Conservation (phyloP, 2,113 vertebrate genomes). For the Columba livia region DNA sequence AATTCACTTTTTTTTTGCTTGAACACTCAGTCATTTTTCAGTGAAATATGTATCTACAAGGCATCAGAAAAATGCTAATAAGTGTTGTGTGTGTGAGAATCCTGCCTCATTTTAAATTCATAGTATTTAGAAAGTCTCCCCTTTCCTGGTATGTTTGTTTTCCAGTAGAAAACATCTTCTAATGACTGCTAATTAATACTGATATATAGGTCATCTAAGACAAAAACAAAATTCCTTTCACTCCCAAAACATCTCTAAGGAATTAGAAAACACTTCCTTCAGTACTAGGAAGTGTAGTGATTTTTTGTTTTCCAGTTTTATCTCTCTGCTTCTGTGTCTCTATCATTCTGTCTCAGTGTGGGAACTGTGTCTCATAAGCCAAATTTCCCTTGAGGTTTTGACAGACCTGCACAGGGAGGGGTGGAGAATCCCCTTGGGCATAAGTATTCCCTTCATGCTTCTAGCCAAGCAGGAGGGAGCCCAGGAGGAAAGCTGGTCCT, state of each 20-base stretch:
- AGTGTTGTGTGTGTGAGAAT: not conserved
- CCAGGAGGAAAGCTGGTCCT: not conserved
- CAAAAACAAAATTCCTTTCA: not conserved
- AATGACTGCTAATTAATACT: not conserved
- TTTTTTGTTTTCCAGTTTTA: not conserved
- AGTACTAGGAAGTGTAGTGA: not conserved
- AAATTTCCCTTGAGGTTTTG: not conserved
- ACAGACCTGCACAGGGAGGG: rapidly evolving
- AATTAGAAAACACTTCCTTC: not conserved
- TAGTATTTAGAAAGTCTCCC: not conserved
- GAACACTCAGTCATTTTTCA: not conserved
- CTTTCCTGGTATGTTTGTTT: not conserved
- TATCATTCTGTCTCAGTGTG: not conserved
- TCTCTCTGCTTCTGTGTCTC: not conserved
- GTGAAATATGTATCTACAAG: not conserved
- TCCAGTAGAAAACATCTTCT: not conserved
- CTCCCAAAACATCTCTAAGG: not conserved
- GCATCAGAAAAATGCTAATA: not conserved
- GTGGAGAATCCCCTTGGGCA: not conserved
- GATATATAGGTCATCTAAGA: not conserved
- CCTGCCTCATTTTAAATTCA: not conserved
- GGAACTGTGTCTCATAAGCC: not conserved
- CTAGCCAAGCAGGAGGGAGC: not conserved
- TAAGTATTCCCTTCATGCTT: not conserved
- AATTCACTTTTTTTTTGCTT: not conserved